Evolutionary conservation across 2,113 vertebrate species (phyloP).

Genomic region (Crotalus helleri): DNA sequence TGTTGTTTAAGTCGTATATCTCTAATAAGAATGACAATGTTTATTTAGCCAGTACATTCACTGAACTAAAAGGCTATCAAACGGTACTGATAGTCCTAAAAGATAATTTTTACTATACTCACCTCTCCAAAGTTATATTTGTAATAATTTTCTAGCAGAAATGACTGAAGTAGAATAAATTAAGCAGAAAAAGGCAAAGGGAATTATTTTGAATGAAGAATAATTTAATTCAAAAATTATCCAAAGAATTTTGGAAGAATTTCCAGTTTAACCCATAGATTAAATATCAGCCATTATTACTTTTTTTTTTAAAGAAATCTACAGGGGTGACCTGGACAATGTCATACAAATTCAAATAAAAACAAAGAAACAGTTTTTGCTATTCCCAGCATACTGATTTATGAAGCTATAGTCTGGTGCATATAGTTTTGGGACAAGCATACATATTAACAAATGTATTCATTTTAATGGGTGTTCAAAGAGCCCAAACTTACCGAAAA

Average conservation of each 20-base stretch:
- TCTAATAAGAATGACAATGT: not conserved
- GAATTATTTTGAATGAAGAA: not conserved
- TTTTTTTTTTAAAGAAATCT: not conserved
- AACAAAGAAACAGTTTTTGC: not conserved
- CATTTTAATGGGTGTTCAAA: not conserved
- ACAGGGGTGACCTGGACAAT: not conserved
- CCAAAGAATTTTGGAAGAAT: not conserved
- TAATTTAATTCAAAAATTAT: not conserved
- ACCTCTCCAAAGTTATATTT: not conserved
- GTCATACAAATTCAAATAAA: not conserved
- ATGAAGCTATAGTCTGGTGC: not conserved
- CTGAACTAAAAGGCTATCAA: slow-evolving; percentile 4
- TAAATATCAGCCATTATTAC: not conserved
- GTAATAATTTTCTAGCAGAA: not conserved
- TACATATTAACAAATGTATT: not conserved
- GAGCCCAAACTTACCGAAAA: not conserved
- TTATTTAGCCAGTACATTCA: not conserved
- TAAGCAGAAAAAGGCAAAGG: not conserved
- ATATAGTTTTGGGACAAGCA: not conserved
- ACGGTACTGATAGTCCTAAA: not conserved
- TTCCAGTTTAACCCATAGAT: not conserved
- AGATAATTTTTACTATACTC: not conserved
- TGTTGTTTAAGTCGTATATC: not conserved
- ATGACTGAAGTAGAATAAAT: not conserved
- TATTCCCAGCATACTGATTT: not conserved